Percentiles rank a stretch among this genome's conserved stretches.
Evolutionary conservation across 2,888 invertebrate genomes (phyloP).

Genomic region (Drosophila mimetica): DNA sequence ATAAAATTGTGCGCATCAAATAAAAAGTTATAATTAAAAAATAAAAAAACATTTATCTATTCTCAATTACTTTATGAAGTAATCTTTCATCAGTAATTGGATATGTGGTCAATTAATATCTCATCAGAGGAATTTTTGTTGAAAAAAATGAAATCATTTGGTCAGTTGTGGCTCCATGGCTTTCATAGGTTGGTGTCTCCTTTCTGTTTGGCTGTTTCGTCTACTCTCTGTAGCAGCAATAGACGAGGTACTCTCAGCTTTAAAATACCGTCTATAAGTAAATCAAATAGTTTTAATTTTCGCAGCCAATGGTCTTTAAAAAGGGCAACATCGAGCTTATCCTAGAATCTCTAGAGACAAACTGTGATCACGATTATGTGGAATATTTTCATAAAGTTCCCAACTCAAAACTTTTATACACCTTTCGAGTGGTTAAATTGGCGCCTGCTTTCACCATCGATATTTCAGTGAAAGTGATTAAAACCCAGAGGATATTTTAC

Average conservation of each 20-base stretch:
- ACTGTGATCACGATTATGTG: slow-evolving; percentile 40
- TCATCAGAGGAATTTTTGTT: slow-evolving; percentile 13
- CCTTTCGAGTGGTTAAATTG: slow-evolving; percentile 36
- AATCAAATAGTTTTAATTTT: background rate
- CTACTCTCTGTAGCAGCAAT: background rate
- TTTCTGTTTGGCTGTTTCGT: slow-evolving; percentile 10
- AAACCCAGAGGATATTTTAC: slow-evolving; percentile 30
- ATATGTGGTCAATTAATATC: slow-evolving; percentile 21
- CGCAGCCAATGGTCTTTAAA: slow-evolving; percentile 6
- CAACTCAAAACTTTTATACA: slow-evolving; percentile 17
- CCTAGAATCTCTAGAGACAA: slow-evolving; percentile 31
- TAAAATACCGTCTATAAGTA: rapidly evolving
- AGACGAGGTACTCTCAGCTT: slow-evolving; percentile 10
- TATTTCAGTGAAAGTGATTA: slow-evolving; percentile 15
- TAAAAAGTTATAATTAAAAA: background rate
- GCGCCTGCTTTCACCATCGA: slow-evolving; percentile 23
- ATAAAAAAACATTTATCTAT: too few species aligned
- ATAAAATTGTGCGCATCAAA: slow-evolving; percentile 3
- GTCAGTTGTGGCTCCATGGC: slow-evolving; percentile 15
- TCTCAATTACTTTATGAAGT: background rate
- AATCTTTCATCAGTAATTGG: slow-evolving; percentile 3
- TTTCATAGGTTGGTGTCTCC: background rate
- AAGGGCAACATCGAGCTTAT: background rate
- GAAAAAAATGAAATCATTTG: background rate
- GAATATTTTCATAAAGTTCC: slow-evolving; percentile 35